These are phyloP conservation scores for Yasuhikotakia modesta DNA, from an alignment of 2,797 vertebrate genomes.

Conservation along the genomic window DNA sequence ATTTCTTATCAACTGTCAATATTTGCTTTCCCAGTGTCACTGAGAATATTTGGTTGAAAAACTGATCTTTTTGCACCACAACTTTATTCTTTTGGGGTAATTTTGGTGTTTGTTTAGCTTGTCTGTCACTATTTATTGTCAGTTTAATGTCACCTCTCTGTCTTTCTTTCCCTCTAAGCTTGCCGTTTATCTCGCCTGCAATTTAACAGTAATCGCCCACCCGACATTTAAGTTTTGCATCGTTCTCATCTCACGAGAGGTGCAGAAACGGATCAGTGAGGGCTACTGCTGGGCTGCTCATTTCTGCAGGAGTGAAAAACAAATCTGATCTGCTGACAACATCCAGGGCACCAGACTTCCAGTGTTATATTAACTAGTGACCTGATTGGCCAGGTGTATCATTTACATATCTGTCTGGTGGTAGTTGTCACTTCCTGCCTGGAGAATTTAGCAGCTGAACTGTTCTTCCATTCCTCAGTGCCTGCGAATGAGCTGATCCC, in stretches of 20 bases:
- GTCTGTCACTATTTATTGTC: constrained; percentile 75
- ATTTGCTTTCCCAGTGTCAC: constrained; percentile 75
- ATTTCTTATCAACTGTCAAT: constrained; percentile 72
- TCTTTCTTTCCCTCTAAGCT: constrained; percentile 22
- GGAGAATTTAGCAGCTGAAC: constrained; percentile 48
- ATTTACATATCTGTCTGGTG: constrained; percentile 17
- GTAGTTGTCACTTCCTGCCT: constrained; percentile 28
- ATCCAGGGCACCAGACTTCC: constrained; percentile 6
- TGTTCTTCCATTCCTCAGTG: constrained; percentile 75
- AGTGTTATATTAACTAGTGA: constrained; percentile 34
- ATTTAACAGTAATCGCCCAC: constrained; percentile 2
- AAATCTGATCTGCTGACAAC: not conserved
- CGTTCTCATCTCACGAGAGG: constrained; percentile 30
- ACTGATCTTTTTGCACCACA: constrained; percentile 66
- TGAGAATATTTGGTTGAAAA: constrained; percentile 65
- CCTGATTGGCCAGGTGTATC: constrained; percentile 3
- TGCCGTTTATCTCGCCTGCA: not conserved
- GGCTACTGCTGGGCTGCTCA: constrained; percentile 29
- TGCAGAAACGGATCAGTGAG: constrained; percentile 33
- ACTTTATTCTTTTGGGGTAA: constrained; percentile 68
- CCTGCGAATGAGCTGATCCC: constrained; percentile 64
- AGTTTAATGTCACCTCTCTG: constrained; percentile 45
- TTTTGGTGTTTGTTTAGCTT: constrained; percentile 47
- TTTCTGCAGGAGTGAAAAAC: not conserved
- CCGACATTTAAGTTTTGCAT: constrained; percentile 9